These are phyloP conservation scores for Laterallus jamaicensis DNA, from an alignment of 2,113 vertebrate species.

Conservation along the genomic window DNA sequence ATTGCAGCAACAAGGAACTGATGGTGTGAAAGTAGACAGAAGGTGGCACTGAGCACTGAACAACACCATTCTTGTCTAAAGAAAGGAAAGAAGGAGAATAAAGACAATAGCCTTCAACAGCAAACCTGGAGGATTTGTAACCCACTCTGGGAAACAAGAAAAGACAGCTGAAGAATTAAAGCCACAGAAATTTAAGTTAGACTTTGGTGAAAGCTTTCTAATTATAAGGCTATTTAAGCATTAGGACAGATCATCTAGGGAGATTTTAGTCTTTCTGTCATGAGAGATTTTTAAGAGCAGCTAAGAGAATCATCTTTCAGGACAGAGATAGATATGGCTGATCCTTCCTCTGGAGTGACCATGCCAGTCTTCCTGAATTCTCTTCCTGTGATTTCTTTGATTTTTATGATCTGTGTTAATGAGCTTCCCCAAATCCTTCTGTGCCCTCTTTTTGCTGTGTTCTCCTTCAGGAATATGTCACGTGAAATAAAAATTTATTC, in stretches of 20 bases:
- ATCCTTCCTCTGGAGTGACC: neutral
- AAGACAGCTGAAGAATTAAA: neutral
- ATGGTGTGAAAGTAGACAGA: neutral
- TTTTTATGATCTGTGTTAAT: neutral
- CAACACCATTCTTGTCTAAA: neutral
- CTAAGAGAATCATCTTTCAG: neutral
- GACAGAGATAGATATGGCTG: neutral
- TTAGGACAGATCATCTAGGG: neutral
- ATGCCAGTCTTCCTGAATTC: neutral
- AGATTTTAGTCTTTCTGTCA: neutral
- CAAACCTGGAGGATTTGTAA: neutral
- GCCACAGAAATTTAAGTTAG: neutral
- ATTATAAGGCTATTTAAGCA: neutral
- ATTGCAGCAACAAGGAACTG: neutral
- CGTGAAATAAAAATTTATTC: constrained; percentile 18
- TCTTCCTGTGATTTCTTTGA: neutral
- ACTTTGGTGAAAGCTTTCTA: neutral
- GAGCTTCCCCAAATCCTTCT: constrained; percentile 7
- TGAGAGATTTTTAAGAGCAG: neutral
- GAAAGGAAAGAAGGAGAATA: neutral
- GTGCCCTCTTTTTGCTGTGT: neutral
- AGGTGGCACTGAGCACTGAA: neutral
- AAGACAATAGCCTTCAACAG: neutral
- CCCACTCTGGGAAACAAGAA: neutral
- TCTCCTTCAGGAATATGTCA: constrained; percentile 3